Base-by-base conservation (phyloP, 2,113 vertebrate species). In the Neolamprologus fasciatus region DNA sequence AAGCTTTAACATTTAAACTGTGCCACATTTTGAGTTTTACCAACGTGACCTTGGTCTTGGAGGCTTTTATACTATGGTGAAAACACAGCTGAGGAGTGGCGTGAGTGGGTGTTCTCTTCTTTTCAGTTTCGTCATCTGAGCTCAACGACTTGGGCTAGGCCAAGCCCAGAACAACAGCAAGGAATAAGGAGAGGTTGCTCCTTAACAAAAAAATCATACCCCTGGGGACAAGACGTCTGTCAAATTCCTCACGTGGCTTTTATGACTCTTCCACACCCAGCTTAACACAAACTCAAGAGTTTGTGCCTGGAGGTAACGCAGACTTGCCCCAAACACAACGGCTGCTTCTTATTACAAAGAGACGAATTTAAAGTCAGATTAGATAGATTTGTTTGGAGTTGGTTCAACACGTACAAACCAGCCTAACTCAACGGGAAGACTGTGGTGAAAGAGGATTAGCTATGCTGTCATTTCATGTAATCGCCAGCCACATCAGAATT, bases 401-500 rank as follows among this genome's bases (percentile, higher is more conserved):
- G 3, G 33, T 84, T 93, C 89, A 88, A 53, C 83, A 21, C 28
- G 83, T 80, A 80, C 3, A 21, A 9, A 42, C 13, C 55, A 4
- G 66, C 45, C 68, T 71, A 63, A 92, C 86, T 93, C 85, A 81
- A 19, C 9, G 3, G 84, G 53, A 88, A 66, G 84, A 83, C 91
- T 83, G 78, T 33, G 86, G 53, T 21, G 4, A 88, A 92, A 89
- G 88, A 80, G 92, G 93, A 92, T 95, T 94, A 93, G 35, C 84
- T 17, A 19, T 35, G 89, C 91, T 87, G 92, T 91, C 91, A 94
- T 89, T 90, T 91, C 82, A 45, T 82, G 86, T 91, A 92, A 94
- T 93, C 86, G 4, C 61, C 73, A 17, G 84, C 80, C 88, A 89
- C 86, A 89, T 90, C 85, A 91, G 85, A 91, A 71, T 83, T 37